Percentiles rank a stretch among this genome's conserved stretches.
phyloP scores from a whole-genome alignment of 2,797 vertebrate species.

The Lates japonicus region DNA sequence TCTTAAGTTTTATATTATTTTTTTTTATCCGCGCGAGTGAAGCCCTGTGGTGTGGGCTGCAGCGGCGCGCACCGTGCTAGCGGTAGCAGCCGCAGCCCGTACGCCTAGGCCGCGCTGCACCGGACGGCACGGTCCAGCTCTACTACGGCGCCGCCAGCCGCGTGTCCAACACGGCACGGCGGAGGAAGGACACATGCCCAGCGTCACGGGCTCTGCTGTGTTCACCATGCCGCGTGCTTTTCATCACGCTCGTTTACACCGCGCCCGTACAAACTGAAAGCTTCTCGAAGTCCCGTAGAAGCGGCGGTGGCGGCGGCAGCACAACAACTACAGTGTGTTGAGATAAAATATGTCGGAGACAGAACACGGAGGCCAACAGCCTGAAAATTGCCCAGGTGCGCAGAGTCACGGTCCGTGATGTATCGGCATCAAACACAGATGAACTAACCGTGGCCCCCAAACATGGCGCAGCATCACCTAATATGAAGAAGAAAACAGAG shows the following conservation, averaged over 20 bases:
- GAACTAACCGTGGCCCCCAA: slow-evolving; percentile 17
- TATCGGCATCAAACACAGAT: neutral
- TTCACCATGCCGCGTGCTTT: slow-evolving; percentile 2
- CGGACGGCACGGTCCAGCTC: slow-evolving; percentile 20
- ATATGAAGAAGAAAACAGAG: neutral
- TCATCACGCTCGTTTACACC: neutral
- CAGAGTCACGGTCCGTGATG: neutral
- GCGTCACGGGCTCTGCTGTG: neutral
- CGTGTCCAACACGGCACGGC: slow-evolving; percentile 32
- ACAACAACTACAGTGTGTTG: neutral
- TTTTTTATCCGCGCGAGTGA: slow-evolving; percentile 9
- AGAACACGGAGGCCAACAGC: slow-evolving; percentile 1
- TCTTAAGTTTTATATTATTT: neutral
- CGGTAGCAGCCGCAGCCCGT: slow-evolving; percentile 68
- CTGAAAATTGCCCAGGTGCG: slow-evolving; percentile 6
- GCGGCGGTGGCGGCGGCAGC: neutral
- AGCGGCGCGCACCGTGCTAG: slow-evolving; percentile 73
- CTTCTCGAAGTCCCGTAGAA: neutral
- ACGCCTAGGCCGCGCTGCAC: slow-evolving; percentile 70
- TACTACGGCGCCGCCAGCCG: slow-evolving; percentile 41
- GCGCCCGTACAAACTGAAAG: neutral
- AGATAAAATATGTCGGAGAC: neutral
- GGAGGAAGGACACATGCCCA: neutral
- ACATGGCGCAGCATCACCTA: neutral
- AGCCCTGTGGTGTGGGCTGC: slow-evolving; percentile 15